A percentile compares a stretch with the other conserved stretches of the same genome.
phyloP scores from a whole-genome alignment of 1,140 invertebrate species.

The Drosophila pseudoobscura region DNA sequence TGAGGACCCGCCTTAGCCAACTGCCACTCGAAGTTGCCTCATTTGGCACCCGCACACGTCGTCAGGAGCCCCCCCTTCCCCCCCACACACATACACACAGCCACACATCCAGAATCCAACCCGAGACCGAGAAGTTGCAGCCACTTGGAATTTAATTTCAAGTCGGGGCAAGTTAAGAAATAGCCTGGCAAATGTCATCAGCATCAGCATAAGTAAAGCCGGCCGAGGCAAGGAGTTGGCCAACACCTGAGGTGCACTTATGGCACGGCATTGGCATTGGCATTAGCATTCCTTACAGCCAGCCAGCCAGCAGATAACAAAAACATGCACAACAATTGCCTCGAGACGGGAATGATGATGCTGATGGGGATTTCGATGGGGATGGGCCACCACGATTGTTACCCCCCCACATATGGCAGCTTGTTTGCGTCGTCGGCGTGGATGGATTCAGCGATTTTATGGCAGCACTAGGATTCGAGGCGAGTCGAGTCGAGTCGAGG shows the following conservation, averaged over 20 bases:
- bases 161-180: slow-evolving; percentile 73
- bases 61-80: too few relatives aligned
- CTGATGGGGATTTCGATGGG: slow-evolving; percentile 12
- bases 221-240: slow-evolving; percentile 24
- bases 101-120: not conserved
- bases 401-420: slow-evolving; percentile 41
- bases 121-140: too few relatives aligned
- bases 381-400: slow-evolving; percentile 38
- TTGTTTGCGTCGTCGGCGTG: slow-evolving; percentile 60
- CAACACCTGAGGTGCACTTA: slow-evolving; percentile 79
- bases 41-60: slow-evolving; percentile 69
- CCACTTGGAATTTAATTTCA: slow-evolving; percentile 55
- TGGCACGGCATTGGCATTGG: slow-evolving; percentile 51
- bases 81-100: not conserved
- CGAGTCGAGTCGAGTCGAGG: slow-evolving; percentile 6
- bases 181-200: slow-evolving; percentile 67
- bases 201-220: slow-evolving; percentile 42
- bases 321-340: slow-evolving; percentile 76
- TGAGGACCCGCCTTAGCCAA: slow-evolving; percentile 26
- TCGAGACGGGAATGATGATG: slow-evolving; percentile 54
- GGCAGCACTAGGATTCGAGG: slow-evolving; percentile 68
- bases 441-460: slow-evolving; percentile 79
- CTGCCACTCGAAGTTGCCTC: slow-evolving; percentile 55
- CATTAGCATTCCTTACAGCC: slow-evolving; percentile 81
- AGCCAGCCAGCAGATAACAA: slow-evolving; percentile 69